phyloP scores from a whole-genome alignment of 2,113 vertebrate genomes.

The Varanus salvator region DNA sequence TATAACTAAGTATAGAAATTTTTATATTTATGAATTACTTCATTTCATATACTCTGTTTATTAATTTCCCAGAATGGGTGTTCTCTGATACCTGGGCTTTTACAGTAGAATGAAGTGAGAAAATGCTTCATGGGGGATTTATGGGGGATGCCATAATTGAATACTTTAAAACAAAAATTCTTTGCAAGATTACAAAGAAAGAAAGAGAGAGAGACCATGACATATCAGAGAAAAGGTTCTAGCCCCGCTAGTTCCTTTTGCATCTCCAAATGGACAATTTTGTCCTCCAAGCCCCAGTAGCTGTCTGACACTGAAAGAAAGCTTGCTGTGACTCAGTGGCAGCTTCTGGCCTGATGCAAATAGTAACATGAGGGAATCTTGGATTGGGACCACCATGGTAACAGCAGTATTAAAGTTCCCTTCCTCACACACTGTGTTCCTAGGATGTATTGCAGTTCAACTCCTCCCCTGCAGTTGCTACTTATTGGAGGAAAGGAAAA shows the following conservation, averaged over 20 bases:
- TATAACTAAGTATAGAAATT: background rate
- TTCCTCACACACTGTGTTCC: background rate
- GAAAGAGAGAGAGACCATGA: background rate
- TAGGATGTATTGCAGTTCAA: background rate
- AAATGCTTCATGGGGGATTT: background rate
- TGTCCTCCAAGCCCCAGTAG: background rate
- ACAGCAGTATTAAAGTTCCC: background rate
- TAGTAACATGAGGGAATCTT: background rate
- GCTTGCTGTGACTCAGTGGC: too few species aligned
- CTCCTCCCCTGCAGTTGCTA: background rate
- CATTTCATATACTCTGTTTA: background rate
- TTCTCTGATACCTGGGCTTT: background rate
- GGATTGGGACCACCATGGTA: background rate
- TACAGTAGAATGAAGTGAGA: background rate
- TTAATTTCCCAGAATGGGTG: too few species aligned
- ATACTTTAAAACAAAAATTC: background rate
- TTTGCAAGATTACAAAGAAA: background rate
- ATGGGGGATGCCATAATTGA: background rate
- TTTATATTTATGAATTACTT: background rate
- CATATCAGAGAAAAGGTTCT: background rate
- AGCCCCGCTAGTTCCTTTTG: background rate
- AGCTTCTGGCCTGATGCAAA: background rate
- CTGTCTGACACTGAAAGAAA: background rate
- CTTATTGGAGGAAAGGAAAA: background rate
- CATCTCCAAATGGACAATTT: background rate